phyloP scores from a whole-genome alignment of 2,113 vertebrate genomes.

The Piaya cayana region DNA sequence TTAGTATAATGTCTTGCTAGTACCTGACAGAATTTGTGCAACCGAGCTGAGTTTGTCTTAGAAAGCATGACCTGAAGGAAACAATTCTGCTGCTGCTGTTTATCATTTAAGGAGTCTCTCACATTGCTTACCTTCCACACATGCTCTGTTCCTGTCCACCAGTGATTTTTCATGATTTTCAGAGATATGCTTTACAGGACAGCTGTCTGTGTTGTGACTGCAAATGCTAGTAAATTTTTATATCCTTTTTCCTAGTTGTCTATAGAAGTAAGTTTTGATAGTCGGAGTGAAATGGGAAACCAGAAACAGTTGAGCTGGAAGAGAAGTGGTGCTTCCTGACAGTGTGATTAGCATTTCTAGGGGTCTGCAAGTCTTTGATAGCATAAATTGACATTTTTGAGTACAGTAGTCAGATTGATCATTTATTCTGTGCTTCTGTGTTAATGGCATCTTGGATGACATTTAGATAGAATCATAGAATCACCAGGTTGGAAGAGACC shows the following conservation, averaged over 20 bases:
- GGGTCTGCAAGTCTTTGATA: not conserved
- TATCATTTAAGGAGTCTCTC: not conserved
- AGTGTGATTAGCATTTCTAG: not conserved
- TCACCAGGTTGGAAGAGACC: too few species aligned
- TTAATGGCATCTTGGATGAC: not conserved
- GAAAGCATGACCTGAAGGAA: not conserved
- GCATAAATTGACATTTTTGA: accelerated
- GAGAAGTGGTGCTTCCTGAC: not conserved
- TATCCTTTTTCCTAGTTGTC: not conserved
- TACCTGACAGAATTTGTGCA: not conserved
- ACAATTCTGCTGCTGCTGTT: not conserved
- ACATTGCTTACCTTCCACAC: not conserved
- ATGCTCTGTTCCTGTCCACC: not conserved
- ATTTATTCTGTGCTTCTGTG: not conserved
- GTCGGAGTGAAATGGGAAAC: not conserved
- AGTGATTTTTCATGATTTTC: not conserved
- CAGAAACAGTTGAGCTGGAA: not conserved
- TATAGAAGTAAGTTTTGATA: not conserved
- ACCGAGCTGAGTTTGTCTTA: not conserved
- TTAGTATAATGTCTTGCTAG: not conserved
- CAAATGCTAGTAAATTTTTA: not conserved
- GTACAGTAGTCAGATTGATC: not conserved
- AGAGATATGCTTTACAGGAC: not conserved
- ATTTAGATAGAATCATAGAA: too few species aligned
- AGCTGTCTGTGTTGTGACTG: accelerated